Base-by-base conservation (phyloP, 2,797 vertebrate genomes). In the Microhierax caerulescens region DNA sequence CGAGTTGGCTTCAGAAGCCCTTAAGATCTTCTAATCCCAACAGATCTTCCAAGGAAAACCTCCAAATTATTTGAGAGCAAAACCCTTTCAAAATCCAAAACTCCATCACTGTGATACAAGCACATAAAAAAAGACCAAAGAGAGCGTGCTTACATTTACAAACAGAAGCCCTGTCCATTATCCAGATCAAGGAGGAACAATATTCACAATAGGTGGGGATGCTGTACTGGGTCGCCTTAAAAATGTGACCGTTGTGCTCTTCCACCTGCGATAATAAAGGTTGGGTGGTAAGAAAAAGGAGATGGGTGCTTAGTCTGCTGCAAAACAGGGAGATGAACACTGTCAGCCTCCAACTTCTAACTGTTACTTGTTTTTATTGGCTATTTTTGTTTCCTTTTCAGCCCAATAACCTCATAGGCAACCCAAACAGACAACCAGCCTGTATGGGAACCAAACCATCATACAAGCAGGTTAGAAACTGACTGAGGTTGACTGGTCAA, bases 161-260 rank as follows among this genome's bases (percentile, higher is more conserved):
- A 93, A 99, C 99, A 83, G 99, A 99, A 90, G 99, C 99, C 7
- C 99, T 98, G 97, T 99, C 99, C 99, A 99, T 99, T 98, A 99
- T 99, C 99, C 99, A 99, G 98, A 99, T 99, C 97, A 99, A 98
- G 18, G 99, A 99, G 14, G 99, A 99, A 87, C 99, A 99, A 98
- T 98, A 99, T 98, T 99, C 99, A 97, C 99, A 99, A 98, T 99
- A 99, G 0, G 99, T 99, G 69, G 99, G 99, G 95, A 99, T 99
- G 98, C 99, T 99, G 97, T 99, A 99, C 81, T 99, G 99, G 9
- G 99, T 99, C 5, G 99, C 99, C 96, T 99, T 99, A 95, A 99
- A 99, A 96, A 99, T 99, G 97, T 99, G 99, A 43, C 99, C 99
- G 22, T 99, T 99, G 95, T 99, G 99, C 79, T 99, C 99, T 97